Percentiles rank a stretch among this genome's conserved stretches.
These are phyloP conservation scores for Habropoda laboriosa DNA, from an alignment of 1,140 invertebrate species.

Conservation along the genomic window DNA sequence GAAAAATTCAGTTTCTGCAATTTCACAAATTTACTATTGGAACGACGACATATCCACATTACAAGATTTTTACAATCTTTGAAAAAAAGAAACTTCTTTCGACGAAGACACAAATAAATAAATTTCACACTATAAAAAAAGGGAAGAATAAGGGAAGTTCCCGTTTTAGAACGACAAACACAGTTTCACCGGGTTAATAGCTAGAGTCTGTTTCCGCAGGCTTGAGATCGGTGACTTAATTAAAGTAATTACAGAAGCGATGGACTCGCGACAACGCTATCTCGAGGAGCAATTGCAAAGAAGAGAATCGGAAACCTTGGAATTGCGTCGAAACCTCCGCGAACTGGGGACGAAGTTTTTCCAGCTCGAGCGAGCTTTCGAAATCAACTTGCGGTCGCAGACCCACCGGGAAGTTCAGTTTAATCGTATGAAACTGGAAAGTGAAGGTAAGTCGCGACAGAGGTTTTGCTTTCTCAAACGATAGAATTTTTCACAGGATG, in stretches of 20 bases:
- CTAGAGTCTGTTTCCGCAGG: not conserved
- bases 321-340: conserved; percentile 60
- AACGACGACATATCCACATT: too few relatives aligned
- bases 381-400: conserved; percentile 70
- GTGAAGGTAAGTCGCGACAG: conserved; percentile 55
- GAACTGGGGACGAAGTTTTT: conserved; percentile 68
- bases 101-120: too few relatives aligned
- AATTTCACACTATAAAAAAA: too few relatives aligned
- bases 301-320: conserved; percentile 52
- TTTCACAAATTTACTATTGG: too few relatives aligned
- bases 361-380: conserved; percentile 68
- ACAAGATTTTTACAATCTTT: too few relatives aligned
- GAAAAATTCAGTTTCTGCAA: too few relatives aligned
- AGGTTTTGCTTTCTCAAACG: not conserved
- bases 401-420: conserved; percentile 60
- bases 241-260: conserved; percentile 53
- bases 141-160: not conserved
- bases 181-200: not conserved
- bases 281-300: conserved; percentile 48
- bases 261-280: conserved; percentile 12
- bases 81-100: too few relatives aligned
- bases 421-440: conserved; percentile 63
- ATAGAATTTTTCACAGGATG: not conserved
- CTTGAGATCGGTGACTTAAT: conserved; percentile 41
- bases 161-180: not conserved